Evolutionary conservation across 1,140 invertebrate species (phyloP).

Genomic region (Cataglyphis hispanica): DNA sequence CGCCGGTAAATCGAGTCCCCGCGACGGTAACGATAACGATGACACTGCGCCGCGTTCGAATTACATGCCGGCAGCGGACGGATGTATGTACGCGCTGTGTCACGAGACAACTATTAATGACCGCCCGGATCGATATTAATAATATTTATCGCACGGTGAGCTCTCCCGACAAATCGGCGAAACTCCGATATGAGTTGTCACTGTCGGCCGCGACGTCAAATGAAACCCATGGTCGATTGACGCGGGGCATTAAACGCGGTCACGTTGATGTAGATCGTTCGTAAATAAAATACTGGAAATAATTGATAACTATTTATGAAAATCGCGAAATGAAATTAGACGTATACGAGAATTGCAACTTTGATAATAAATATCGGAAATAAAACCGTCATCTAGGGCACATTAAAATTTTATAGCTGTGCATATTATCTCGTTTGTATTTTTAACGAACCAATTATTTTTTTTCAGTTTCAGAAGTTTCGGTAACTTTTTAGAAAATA

Average conservation of each 20-base stretch:
- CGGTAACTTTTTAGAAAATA: neutral
- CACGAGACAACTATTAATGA: conserved; percentile 60
- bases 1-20: conserved; percentile 53
- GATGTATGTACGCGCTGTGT: neutral
- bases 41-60: conserved; percentile 37
- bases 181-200: conserved; percentile 49
- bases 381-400: neutral
- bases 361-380: neutral
- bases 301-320: neutral
- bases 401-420: neutral
- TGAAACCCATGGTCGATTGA: conserved; percentile 18
- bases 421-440: neutral
- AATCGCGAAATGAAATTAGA: neutral
- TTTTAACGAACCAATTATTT: neutral
- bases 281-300: neutral
- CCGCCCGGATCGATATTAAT: conserved; percentile 43
- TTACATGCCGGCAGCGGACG: conserved; percentile 6
- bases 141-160: conserved; percentile 40
- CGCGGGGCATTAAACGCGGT: conserved; percentile 2
- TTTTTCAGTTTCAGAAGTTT: neutral
- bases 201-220: conserved; percentile 30
- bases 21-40: conserved; percentile 43
- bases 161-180: conserved; percentile 47
- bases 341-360: neutral
- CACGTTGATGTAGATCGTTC: neutral